Percentiles rank a stretch among this genome's conserved stretches.
These are phyloP conservation scores for Falco biarmicus DNA, from an alignment of 2,797 vertebrate species.

Conservation along the genomic window DNA sequence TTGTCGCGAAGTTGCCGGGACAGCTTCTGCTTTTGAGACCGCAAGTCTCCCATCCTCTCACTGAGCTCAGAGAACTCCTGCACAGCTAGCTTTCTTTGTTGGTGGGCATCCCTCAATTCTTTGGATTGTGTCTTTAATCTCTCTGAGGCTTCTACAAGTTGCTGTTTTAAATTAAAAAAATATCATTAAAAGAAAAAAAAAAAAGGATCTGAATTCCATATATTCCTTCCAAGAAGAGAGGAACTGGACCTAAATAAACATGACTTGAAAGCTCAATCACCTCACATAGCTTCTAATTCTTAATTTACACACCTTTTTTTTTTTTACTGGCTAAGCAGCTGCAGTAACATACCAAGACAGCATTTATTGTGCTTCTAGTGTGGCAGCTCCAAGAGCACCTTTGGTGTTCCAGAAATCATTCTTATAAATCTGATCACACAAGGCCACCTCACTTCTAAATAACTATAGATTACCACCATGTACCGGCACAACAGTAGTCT, in stretches of 20 bases:
- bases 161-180: conserved; percentile 77
- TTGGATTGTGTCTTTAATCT: conserved; percentile 89
- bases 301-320: not conserved
- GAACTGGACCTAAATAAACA: not conserved
- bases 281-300: not conserved
- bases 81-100: conserved; percentile 91
- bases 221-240: not conserved
- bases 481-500: not conserved
- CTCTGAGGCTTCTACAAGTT: conserved; percentile 91
- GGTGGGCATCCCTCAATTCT: conserved; percentile 93
- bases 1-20: conserved; percentile 92
- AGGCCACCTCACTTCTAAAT: not conserved
- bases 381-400: not conserved
- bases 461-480: not conserved
- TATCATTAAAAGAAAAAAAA: not conserved
- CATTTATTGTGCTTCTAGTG: not conserved
- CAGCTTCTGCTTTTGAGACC: conserved; percentile 91
- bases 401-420: not conserved
- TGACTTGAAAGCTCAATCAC: not conserved
- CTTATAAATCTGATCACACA: not conserved
- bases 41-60: conserved; percentile 89
- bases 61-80: conserved; percentile 93
- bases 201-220: not conserved
- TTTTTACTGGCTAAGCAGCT: not conserved
- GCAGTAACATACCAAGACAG: not conserved